A percentile compares a stretch with the other conserved stretches of the same genome.
phyloP scores from a whole-genome alignment of 2,113 vertebrate genomes.

The Ramphastos sulfuratus region DNA sequence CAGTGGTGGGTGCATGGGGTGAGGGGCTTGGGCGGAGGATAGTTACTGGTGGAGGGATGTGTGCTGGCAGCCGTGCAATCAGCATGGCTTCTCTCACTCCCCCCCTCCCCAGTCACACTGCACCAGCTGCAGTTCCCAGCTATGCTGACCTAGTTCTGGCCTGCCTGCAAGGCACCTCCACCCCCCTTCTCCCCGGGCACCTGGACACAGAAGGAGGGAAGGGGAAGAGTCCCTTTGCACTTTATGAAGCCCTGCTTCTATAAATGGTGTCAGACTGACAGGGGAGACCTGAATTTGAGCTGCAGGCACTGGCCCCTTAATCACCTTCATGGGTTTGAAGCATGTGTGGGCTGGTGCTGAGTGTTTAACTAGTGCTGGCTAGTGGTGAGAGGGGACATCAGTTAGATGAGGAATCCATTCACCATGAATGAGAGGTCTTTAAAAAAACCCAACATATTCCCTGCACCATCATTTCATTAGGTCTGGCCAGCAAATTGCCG shows the following conservation, averaged over 20 bases:
- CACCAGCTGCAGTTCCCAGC: slow-evolving; percentile 50
- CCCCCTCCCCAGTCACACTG: background rate
- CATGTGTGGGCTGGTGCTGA: background rate
- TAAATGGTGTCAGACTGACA: background rate
- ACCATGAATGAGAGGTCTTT: background rate
- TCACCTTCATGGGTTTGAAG: background rate
- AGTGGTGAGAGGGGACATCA: background rate
- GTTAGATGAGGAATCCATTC: background rate
- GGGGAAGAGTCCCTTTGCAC: background rate
- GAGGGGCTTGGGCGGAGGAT: background rate
- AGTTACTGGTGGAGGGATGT: background rate
- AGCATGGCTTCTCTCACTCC: background rate
- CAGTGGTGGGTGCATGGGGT: no score
- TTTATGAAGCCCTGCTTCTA: background rate
- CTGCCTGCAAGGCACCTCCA: background rate
- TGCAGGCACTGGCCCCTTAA: background rate
- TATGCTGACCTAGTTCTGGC: slow-evolving; percentile 70
- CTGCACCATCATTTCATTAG: background rate
- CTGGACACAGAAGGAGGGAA: background rate
- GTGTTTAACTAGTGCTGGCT: background rate
- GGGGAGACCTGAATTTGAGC: background rate
- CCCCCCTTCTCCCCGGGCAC: background rate
- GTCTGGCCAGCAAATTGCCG: background rate
- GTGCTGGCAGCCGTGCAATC: background rate
- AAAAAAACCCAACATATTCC: background rate